These are phyloP conservation scores for Harpalus rubripes DNA, from an alignment of 2,888 invertebrate genomes.

Conservation along the genomic window DNA sequence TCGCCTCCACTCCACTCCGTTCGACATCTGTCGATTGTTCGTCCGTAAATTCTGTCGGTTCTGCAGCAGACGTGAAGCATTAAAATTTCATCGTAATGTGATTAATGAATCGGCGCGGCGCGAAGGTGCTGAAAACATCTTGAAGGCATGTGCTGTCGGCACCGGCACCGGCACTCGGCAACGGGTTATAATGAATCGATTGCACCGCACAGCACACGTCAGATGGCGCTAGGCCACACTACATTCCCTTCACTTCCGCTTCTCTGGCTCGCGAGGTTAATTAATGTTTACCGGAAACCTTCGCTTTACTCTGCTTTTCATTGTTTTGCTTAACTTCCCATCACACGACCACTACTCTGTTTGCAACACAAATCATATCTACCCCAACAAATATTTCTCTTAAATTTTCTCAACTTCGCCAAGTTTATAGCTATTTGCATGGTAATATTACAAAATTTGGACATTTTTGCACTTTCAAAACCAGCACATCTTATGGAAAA, in stretches of 20 bases:
- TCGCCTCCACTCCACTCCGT: background rate
- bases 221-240: slow-evolving; percentile 25
- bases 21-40: slow-evolving; percentile 52
- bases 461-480: too few relatives aligned
- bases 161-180: slow-evolving; percentile 13
- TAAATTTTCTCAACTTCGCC: background rate
- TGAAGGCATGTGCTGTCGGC: slow-evolving; percentile 60
- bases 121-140: slow-evolving; percentile 65
- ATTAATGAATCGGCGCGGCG: slow-evolving; percentile 61
- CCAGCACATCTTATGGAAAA: too few relatives aligned
- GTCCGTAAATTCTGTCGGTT: slow-evolving; percentile 51
- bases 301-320: slow-evolving; percentile 32
- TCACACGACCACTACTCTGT: slow-evolving; percentile 26
- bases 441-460: too few relatives aligned
- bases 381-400: background rate
- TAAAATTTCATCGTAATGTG: slow-evolving; percentile 61
- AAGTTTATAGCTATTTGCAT: background rate
- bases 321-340: slow-evolving; percentile 46
- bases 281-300: slow-evolving; percentile 58
- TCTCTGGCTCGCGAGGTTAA: slow-evolving; percentile 27
- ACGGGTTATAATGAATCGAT: slow-evolving; percentile 66
- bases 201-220: slow-evolving; percentile 42
- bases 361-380: slow-evolving; percentile 25
- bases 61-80: slow-evolving; percentile 59
- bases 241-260: slow-evolving; percentile 29